Evolutionary conservation across 2,888 invertebrate species (phyloP), one percentile per base, ranked within the genome.

Genomic region (Scrobipalpa atriplicella): DNA sequence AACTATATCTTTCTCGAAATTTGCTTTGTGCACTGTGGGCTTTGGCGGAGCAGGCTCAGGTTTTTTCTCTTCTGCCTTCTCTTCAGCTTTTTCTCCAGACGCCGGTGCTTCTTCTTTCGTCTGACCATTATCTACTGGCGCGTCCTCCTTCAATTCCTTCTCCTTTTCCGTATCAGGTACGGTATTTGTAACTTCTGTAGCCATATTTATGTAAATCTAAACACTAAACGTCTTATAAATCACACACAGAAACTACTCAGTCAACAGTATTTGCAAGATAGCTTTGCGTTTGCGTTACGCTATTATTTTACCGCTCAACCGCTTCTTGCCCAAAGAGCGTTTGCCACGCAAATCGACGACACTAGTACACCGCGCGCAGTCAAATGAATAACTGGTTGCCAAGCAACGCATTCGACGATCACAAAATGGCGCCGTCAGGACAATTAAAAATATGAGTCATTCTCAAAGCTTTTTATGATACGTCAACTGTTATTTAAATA

Each of bases 1-100:
- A 73, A 98, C 97, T 79, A 97, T 94, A 89, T 98, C 98, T 93
- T 98, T 97, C 83, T 98, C 97, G 85, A 95, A 98, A 90, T 97
- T 97, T 72, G 94, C 89, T 91, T 98, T 98, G 89, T 97, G 97
- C 73, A 97, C 98, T 79, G 95, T 94, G 70, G 95, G 95, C 88
- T 97, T 97, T 66, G 96, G 95, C 56, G 94, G 94, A 72, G 95
- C 93, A 75, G 95, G 94, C 79, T 95, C 95, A 73, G 94, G 86
- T 78, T 94, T 94, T 76, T 93, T 93, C 73, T 93, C 93, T 70
- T 91, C 93, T 38, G 80, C 79, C 71, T 85, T 85, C 71, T 82
- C 90, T 75, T 93, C 94, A 68, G 84, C 86, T 84, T 92, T 92
- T 79, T 93, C 93, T 75, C 92, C 85, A 65, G 87, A 80, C 75